A percentile compares a stretch with the other conserved stretches of the same genome.
phyloP scores from a whole-genome alignment of 2,888 invertebrate species.

The Loripinus fragilis region DNA sequence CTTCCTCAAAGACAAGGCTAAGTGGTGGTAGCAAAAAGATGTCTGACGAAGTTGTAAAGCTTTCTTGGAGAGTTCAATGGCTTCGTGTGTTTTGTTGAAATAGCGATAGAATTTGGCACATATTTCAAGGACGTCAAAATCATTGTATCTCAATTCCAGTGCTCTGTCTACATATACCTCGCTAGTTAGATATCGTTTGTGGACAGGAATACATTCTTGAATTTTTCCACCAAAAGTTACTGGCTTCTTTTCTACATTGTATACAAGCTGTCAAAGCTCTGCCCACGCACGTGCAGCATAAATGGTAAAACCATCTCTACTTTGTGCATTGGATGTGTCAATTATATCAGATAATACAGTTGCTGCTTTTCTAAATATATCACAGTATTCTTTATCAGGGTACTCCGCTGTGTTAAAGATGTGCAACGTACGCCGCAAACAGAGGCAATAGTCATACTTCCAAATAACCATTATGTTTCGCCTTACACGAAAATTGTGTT shows the following conservation, averaged over 20 bases:
- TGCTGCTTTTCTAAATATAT: not conserved
- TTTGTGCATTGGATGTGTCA: not conserved
- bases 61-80: not conserved
- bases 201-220: not conserved
- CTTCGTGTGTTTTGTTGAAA: not conserved
- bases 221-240: not conserved
- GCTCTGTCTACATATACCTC: not conserved
- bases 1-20: not conserved
- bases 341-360: not conserved
- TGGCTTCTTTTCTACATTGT: not conserved
- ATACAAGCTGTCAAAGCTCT: not conserved
- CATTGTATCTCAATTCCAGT: not conserved
- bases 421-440: not conserved
- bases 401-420: not conserved
- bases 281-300: not conserved
- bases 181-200: not conserved
- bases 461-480: not conserved
- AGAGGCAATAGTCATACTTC: not conserved
- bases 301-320: no score
- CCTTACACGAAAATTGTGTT: no score
- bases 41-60: not conserved
- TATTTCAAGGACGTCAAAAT: not conserved
- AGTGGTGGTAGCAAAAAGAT: not conserved
- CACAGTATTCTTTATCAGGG: not conserved
- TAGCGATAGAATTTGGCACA: conserved; percentile 7